These are phyloP conservation scores for Amblyopsis rosae DNA, from an alignment of 2,113 vertebrate species.

Conservation along the genomic window DNA sequence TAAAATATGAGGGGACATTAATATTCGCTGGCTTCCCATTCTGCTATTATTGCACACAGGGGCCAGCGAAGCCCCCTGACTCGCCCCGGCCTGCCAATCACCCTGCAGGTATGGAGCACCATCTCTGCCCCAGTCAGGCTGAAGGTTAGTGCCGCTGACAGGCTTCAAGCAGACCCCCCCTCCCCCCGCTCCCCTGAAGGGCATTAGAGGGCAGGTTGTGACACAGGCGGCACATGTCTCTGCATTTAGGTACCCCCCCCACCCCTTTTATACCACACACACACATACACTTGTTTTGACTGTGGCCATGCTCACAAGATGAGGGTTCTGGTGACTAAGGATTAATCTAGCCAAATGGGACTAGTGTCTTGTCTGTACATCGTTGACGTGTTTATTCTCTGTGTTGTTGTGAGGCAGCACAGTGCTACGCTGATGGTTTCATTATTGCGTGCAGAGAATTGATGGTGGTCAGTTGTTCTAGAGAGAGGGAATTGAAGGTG, in stretches of 20 bases:
- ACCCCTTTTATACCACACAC: not conserved
- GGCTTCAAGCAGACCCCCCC: constrained; percentile 48
- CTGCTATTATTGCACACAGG: constrained; percentile 60
- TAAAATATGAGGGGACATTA: constrained; percentile 79
- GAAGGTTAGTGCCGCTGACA: constrained; percentile 62
- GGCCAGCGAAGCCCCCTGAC: constrained; percentile 38
- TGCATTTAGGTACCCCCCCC: constrained; percentile 27
- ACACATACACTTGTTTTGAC: constrained; percentile 1
- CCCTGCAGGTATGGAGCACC: constrained; percentile 37
- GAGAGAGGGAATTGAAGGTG: not conserved
- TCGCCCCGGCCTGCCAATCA: constrained; percentile 65
- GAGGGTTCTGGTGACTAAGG: constrained; percentile 2
- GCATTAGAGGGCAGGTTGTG: constrained; percentile 55
- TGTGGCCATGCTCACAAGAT: not conserved
- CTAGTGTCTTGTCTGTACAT: constrained; percentile 7
- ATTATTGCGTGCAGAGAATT: constrained; percentile 18
- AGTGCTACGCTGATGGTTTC: constrained; percentile 14
- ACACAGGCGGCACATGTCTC: constrained; percentile 4
- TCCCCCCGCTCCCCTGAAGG: constrained; percentile 39
- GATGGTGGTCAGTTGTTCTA: not conserved
- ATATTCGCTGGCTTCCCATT: constrained; percentile 64
- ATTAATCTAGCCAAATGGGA: constrained; percentile 6
- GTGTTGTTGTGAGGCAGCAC: constrained; percentile 15
- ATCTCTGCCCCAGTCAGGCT: constrained; percentile 50
- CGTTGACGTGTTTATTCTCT: not conserved